Conservation (phyloP, 2,113 vertebrate species). For the Fukomys damarensis region DNA sequence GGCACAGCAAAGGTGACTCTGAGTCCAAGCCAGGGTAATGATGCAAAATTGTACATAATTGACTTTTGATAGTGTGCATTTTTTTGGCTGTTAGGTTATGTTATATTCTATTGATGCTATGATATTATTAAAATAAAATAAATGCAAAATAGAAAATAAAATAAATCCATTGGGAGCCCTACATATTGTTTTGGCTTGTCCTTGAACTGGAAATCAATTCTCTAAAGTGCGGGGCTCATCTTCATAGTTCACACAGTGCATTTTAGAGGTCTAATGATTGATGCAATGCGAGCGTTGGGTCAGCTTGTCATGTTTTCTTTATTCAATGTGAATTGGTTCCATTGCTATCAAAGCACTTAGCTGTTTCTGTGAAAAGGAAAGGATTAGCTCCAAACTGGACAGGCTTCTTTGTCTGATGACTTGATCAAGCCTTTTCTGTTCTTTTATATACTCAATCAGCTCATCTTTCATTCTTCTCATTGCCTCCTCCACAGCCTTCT, state of each 20-base stretch:
- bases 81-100: constrained; percentile 44
- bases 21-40: no score
- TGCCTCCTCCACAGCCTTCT: constrained; percentile 86
- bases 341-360: constrained; percentile 86
- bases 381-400: constrained; percentile 90
- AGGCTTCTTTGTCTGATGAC: constrained; percentile 87
- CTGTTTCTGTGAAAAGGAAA: constrained; percentile 91
- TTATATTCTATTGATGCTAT: constrained; percentile 23
- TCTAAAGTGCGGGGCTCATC: constrained; percentile 36
- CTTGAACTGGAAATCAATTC: constrained; percentile 50
- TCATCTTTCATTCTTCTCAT: constrained; percentile 87
- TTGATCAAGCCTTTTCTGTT: constrained; percentile 90
- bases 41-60: constrained; percentile 40
- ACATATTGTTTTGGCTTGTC: constrained; percentile 63
- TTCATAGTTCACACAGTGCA: constrained; percentile 53
- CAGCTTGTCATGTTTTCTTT: constrained; percentile 59
- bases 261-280: constrained; percentile 63
- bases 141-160: constrained; percentile 54
- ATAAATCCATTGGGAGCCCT: constrained; percentile 1
- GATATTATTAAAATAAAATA: background rate
- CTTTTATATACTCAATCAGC: constrained; percentile 87
- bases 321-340: constrained; percentile 76
- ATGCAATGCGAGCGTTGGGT: background rate
- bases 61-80: background rate
- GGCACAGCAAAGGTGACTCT: no score